Conservation (phyloP, 30 jellyfish, hydroid and myxozoan species). For the Aurelia sp. region DNA sequence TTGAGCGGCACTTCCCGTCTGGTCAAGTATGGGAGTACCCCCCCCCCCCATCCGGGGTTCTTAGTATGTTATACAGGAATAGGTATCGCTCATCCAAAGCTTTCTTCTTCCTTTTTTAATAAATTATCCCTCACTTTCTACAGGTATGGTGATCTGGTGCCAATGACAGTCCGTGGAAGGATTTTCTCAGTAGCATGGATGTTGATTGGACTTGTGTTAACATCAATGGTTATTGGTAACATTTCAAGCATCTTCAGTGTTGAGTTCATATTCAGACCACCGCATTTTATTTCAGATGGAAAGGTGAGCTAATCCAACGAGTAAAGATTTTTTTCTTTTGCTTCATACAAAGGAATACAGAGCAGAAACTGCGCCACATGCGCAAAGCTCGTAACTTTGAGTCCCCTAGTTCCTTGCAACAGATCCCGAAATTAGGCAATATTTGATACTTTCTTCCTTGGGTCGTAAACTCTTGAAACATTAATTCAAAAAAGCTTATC, state of each 20-base stretch:
- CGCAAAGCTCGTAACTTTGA: too few species aligned
- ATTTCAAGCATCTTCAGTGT: slow-evolving; percentile 11
- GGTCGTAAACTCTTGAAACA: too few species aligned
- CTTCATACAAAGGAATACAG: background rate
- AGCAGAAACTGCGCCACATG: too few species aligned
- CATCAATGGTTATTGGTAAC: slow-evolving; percentile 41
- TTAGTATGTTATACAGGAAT: background rate
- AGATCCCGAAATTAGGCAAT: too few species aligned
- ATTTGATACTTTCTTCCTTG: too few species aligned
- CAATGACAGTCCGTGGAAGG: slow-evolving; percentile 27
- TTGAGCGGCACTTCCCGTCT: too few species aligned
- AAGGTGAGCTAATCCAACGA: background rate
- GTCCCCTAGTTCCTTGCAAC: too few species aligned
- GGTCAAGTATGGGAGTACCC: too few species aligned
- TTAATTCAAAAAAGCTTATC: too few species aligned
- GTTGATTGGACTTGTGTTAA: slow-evolving; percentile 40
- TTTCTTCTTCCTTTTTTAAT: too few species aligned
- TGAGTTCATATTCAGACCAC: slow-evolving; percentile 14
- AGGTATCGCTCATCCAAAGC: too few species aligned
- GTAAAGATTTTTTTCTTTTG: background rate
- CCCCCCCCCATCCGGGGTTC: too few species aligned
- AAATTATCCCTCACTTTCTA: background rate
- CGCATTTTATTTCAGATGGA: background rate
- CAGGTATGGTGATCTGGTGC: slow-evolving; percentile 59
- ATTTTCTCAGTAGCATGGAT: slow-evolving; percentile 37